Percentiles rank a stretch among this genome's conserved stretches.
phyloP scores from a whole-genome alignment of 2,888 invertebrate species.

The Pristionchus exspectatus region DNA sequence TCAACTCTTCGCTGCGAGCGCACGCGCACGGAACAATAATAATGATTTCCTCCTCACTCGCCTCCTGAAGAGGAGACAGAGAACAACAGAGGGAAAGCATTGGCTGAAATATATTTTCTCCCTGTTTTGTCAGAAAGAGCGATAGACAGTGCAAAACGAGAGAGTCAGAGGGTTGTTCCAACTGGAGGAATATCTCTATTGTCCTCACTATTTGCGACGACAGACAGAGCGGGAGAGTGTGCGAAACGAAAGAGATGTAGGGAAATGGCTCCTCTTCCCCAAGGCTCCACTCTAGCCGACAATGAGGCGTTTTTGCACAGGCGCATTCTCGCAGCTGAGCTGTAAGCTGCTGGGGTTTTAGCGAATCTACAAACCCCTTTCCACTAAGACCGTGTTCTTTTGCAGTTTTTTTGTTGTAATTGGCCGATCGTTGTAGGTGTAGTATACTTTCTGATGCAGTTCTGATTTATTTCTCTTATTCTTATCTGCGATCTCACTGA shows the following conservation, averaged over 20 bases:
- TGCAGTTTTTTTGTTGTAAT: no score
- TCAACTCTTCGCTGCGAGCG: neutral
- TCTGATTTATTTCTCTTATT: no score
- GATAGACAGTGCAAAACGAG: neutral
- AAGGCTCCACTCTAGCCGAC: slow-evolving; percentile 1
- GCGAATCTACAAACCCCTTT: no score
- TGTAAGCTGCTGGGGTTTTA: no score
- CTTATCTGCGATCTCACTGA: no score
- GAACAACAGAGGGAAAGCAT: neutral
- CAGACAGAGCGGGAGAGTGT: neutral
- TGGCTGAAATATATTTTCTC: neutral
- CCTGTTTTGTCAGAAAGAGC: neutral
- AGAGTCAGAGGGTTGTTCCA: neutral
- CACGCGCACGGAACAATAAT: neutral
- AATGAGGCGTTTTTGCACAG: neutral
- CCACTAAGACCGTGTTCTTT: no score
- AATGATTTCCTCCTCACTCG: neutral
- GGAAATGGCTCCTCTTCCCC: neutral
- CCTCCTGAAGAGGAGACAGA: neutral
- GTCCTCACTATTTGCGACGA: no score
- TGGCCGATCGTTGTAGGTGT: no score
- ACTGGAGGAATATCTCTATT: no score
- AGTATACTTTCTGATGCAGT: no score
- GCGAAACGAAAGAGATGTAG: neutral
- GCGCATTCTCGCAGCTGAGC: neutral